Evolutionary conservation across 2,113 vertebrate species (phyloP).

Genomic region (Rhinichthys klamathensis): DNA sequence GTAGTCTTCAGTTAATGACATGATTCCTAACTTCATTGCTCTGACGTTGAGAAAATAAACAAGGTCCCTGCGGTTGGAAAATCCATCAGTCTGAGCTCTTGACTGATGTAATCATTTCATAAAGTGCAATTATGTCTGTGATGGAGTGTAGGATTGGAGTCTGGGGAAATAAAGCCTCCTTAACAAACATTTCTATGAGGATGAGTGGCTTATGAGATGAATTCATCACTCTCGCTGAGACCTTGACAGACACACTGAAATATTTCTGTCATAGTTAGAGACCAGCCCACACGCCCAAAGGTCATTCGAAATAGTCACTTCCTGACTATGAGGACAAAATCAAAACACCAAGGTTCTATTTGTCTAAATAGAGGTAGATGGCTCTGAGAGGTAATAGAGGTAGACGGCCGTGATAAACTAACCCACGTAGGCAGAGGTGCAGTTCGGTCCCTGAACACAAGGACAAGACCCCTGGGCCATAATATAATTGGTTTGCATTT

Average conservation of each 20-base stretch:
- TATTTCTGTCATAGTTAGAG: neutral
- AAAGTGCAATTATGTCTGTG: constrained; percentile 35
- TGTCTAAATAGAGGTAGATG: neutral
- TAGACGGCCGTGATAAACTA: neutral
- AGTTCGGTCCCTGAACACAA: neutral
- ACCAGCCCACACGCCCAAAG: neutral
- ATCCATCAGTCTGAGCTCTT: constrained; percentile 36
- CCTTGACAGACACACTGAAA: constrained; percentile 30
- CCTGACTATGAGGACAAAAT: neutral
- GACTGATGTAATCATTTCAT: constrained; percentile 43
- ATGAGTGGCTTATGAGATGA: constrained; percentile 38
- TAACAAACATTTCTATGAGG: constrained; percentile 33
- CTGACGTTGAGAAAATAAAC: constrained; percentile 30
- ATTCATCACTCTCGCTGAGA: neutral
- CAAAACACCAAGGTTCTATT: neutral
- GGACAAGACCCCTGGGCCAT: neutral
- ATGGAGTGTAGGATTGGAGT: constrained; percentile 36
- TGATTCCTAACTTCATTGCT: constrained; percentile 37
- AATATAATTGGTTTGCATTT: neutral
- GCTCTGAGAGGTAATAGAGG: neutral
- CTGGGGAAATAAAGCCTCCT: constrained; percentile 38
- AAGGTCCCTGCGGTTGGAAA: constrained; percentile 28
- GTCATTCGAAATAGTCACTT: neutral
- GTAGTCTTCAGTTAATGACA: constrained; percentile 37
- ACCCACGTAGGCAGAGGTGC: neutral